A percentile compares a stretch with the other conserved stretches of the same genome.
Evolutionary conservation across 2,797 vertebrate genomes (phyloP).

Genomic region (Phoxinus dragarum): DNA sequence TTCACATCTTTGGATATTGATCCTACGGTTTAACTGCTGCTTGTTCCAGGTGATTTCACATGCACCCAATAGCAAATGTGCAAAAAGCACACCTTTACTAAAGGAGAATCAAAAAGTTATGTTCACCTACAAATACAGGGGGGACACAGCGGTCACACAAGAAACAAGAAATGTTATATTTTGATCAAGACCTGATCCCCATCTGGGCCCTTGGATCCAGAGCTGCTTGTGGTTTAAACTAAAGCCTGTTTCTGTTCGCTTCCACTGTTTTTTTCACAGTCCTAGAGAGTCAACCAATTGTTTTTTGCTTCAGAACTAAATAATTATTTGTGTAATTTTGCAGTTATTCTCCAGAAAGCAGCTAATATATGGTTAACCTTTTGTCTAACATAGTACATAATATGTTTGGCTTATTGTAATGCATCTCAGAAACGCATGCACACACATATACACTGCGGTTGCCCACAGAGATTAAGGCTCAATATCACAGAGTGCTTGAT

Average conservation of each 20-base stretch:
- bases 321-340: neutral
- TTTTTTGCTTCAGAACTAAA: neutral
- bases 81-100: constrained; percentile 45
- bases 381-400: neutral
- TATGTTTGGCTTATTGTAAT: neutral
- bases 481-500: constrained; percentile 65
- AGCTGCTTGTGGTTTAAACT: neutral
- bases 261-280: neutral
- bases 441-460: constrained; percentile 23
- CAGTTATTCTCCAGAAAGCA: neutral
- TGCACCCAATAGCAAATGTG: constrained; percentile 24
- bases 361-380: neutral
- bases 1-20: constrained; percentile 2
- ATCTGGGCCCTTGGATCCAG: constrained; percentile 23
- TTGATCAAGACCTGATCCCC: constrained; percentile 17
- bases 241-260: neutral
- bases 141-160: neutral
- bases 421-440: neutral
- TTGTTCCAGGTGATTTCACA: constrained; percentile 40
- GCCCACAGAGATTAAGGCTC: constrained; percentile 62
- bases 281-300: neutral
- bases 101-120: neutral
- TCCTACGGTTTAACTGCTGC: constrained; percentile 15
- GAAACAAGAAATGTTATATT: neutral
- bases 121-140: neutral